Percentiles rank a stretch among this genome's conserved stretches.
These are phyloP conservation scores for Chymomyza procnemis DNA, from an alignment of 2,888 invertebrate genomes.

Conservation along the genomic window DNA sequence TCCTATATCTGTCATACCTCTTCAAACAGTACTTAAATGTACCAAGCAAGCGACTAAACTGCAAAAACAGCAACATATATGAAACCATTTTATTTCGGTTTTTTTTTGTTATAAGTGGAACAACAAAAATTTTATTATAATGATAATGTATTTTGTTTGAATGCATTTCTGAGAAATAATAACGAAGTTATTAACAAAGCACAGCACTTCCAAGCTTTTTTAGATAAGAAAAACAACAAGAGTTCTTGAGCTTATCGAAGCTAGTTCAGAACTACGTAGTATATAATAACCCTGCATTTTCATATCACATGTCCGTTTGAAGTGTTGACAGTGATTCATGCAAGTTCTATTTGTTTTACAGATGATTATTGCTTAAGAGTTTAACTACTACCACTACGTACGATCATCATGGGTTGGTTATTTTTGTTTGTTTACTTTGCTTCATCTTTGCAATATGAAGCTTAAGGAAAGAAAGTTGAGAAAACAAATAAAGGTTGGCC, in stretches of 20 bases:
- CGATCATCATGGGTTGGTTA: conserved; percentile 13
- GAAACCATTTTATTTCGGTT: not conserved
- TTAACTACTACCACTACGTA: not conserved
- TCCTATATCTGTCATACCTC: too few species aligned
- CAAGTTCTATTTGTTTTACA: conserved; percentile 36
- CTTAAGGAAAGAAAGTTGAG: conserved; percentile 59
- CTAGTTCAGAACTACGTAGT: not conserved
- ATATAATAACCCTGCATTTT: not conserved
- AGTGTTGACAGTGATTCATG: conserved; percentile 34
- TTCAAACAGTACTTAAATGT: too few species aligned
- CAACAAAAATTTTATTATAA: too few species aligned
- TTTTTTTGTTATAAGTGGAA: not conserved
- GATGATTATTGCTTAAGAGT: conserved; percentile 23
- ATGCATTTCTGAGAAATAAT: not conserved
- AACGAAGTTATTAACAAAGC: not conserved
- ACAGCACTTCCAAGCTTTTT: not conserved
- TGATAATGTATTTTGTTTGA: not conserved
- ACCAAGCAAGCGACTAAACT: too few species aligned
- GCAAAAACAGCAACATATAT: too few species aligned
- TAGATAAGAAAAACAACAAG: not conserved
- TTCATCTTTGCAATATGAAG: conserved; percentile 49
- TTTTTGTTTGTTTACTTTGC: conserved; percentile 24
- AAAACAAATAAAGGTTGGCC: conserved; percentile 64
- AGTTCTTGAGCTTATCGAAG: not conserved
- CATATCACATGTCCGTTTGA: conserved; percentile 11